phyloP scores from a whole-genome alignment of 2,797 vertebrate species.

The Strix occidentalis region DNA sequence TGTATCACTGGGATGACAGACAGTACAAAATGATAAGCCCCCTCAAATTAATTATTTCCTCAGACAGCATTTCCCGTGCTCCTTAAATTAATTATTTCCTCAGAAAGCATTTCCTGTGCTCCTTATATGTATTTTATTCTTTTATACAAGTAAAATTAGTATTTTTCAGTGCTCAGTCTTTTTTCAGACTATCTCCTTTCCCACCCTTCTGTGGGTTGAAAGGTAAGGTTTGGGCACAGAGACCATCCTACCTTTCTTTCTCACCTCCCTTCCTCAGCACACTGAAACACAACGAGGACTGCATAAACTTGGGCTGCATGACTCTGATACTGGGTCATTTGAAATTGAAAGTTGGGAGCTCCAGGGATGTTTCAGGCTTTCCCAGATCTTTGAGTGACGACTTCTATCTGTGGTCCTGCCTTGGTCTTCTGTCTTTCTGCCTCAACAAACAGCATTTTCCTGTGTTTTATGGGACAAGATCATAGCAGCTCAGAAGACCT shows the following conservation, averaged over 20 bases:
- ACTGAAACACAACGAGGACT: background rate
- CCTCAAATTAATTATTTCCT: slow-evolving; percentile 11
- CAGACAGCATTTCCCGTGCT: background rate
- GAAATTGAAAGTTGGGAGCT: background rate
- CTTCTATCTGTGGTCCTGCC: background rate
- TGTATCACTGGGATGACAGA: background rate
- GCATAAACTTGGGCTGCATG: background rate
- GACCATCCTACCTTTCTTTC: background rate
- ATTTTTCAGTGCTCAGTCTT: background rate
- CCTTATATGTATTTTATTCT: background rate
- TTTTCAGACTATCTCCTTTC: background rate
- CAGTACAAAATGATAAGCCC: background rate
- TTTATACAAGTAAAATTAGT: background rate
- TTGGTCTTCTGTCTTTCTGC: background rate
- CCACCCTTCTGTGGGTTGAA: accelerated
- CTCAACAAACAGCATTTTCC: background rate
- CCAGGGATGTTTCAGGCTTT: background rate
- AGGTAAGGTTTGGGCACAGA: background rate
- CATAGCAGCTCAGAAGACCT: background rate
- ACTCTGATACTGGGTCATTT: background rate
- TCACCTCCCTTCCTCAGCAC: background rate
- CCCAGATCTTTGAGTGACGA: background rate
- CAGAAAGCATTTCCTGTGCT: background rate
- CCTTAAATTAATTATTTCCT: slow-evolving; percentile 13
- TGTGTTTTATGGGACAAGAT: background rate